Conservation (phyloP, 1,140 invertebrate genomes). For the Papilio xuthus region DNA sequence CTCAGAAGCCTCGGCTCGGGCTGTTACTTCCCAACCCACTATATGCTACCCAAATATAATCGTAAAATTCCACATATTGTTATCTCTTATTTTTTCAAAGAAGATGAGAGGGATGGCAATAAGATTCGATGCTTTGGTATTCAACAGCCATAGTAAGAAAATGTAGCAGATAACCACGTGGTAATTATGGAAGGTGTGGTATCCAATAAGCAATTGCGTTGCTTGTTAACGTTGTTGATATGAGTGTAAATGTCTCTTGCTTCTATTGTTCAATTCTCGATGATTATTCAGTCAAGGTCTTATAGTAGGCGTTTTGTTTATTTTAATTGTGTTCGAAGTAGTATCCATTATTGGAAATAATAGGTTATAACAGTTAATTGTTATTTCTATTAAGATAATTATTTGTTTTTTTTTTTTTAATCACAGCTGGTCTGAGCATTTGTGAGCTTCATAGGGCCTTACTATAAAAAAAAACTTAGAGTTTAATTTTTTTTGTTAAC, state of each 20-base stretch:
- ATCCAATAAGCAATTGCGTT: background rate
- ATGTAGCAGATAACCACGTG: background rate
- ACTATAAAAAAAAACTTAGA: too few relatives aligned
- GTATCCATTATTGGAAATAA: conserved; percentile 5
- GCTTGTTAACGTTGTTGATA: background rate
- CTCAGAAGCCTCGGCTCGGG: too few relatives aligned
- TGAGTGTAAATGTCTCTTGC: background rate
- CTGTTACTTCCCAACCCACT: too few relatives aligned
- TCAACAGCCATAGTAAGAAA: background rate
- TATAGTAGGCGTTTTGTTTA: conserved; percentile 7
- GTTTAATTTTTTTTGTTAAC: too few relatives aligned
- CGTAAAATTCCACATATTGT: too few relatives aligned
- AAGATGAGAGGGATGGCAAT: too few relatives aligned
- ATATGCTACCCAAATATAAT: too few relatives aligned
- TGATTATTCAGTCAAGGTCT: conserved; percentile 23
- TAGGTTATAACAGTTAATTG: conserved; percentile 12
- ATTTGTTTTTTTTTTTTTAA: background rate
- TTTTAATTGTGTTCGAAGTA: background rate
- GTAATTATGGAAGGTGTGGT: background rate
- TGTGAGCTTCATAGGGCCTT: too few relatives aligned
- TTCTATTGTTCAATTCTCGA: conserved; percentile 17
- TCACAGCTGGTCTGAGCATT: too few relatives aligned
- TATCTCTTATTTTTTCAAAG: too few relatives aligned
- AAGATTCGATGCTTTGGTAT: background rate
- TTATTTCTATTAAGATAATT: background rate